Evolutionary conservation across 2,888 invertebrate genomes (phyloP), one percentile per base, ranked within the genome.

Genomic region (Pachydiplax longipennis): DNA sequence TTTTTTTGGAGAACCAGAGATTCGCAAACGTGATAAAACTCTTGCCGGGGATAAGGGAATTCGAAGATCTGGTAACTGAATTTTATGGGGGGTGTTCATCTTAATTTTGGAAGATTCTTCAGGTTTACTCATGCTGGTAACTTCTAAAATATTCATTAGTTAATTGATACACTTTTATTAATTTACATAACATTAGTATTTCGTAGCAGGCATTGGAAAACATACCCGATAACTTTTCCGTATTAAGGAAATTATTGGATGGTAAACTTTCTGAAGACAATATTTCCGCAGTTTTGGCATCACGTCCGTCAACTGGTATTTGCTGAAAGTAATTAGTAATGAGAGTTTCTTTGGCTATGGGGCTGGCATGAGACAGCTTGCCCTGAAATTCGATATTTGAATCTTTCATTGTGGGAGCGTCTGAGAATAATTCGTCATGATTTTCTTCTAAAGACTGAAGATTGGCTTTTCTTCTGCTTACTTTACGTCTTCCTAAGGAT

Each of bases 341-440:
- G 8, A 81, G 91, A 37, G 90, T 80, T 12, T 90, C 91, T 80
- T 31, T 92, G 92, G 91, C 92, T 92, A 13, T 93, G 93, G 92
- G 91, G 81, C 91, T 93, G 40, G 92, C 92, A 91, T 93, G 93
- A 58, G 93, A 92, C 2, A 93, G 92, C 91, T 92, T 92, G 31
- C 93, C 93, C 48, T 92, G 92, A 91, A 93, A 93, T 90, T 92
- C 92, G 40, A 91, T 90, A 83, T 92, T 92, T 15, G 91, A 91
- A 90, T 91, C 92, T 81, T 92, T 92, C 13, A 83, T 6, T 53
- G 90, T 91, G 2, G 91, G 91, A 58, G 81, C 90, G 22, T 90
- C 90, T 35, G 18, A 40, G n/a, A 90, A 61, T 80, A 25, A 18
- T 37, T 90, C 90, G 22, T 81, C 80, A 18, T 81, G 81, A 80